These are phyloP conservation scores for Dastarcus helophoroides DNA, from an alignment of 2,888 invertebrate species.

Conservation along the genomic window DNA sequence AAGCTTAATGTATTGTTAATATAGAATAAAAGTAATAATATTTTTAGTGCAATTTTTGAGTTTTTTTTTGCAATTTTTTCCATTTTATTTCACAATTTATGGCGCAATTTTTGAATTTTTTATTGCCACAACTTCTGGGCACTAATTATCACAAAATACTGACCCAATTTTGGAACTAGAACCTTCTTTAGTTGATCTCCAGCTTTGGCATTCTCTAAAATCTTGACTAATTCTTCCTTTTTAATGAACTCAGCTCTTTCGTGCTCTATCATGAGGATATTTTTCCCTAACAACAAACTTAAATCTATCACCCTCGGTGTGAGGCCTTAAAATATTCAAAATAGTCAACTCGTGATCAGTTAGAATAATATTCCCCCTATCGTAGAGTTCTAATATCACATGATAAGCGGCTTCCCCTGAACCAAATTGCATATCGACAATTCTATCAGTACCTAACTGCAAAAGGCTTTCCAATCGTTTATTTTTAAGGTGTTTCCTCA, in stretches of 20 bases:
- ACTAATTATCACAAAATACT: too few species aligned
- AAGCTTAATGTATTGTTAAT: too few species aligned
- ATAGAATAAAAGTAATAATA: too few species aligned
- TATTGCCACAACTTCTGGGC: too few species aligned
- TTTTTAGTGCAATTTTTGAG: too few species aligned
- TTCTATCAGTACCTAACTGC: slow-evolving; percentile 88
- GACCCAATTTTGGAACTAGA: slow-evolving; percentile 68
- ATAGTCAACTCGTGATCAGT: slow-evolving; percentile 86
- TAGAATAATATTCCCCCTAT: slow-evolving; percentile 89
- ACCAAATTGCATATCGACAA: slow-evolving; percentile 93
- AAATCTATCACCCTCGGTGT: slow-evolving; percentile 82
- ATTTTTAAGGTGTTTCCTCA: slow-evolving; percentile 93
- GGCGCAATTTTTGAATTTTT: too few species aligned
- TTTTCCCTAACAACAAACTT: slow-evolving; percentile 88
- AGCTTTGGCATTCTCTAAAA: slow-evolving; percentile 51
- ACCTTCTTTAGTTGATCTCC: slow-evolving; percentile 73
- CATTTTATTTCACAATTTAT: too few species aligned
- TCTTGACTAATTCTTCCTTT: slow-evolving; percentile 44
- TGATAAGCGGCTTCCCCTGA: slow-evolving; percentile 88
- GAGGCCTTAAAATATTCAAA: slow-evolving; percentile 83
- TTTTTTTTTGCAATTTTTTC: too few species aligned
- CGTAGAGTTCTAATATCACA: slow-evolving; percentile 88
- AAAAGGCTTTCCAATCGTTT: slow-evolving; percentile 77
- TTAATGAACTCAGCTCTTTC: slow-evolving; percentile 46
- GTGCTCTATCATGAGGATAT: slow-evolving; percentile 73